Percentiles rank a stretch among this genome's conserved stretches.
These are phyloP conservation scores for Catocala sponsa DNA, from an alignment of 2,888 invertebrate genomes.

Conservation along the genomic window DNA sequence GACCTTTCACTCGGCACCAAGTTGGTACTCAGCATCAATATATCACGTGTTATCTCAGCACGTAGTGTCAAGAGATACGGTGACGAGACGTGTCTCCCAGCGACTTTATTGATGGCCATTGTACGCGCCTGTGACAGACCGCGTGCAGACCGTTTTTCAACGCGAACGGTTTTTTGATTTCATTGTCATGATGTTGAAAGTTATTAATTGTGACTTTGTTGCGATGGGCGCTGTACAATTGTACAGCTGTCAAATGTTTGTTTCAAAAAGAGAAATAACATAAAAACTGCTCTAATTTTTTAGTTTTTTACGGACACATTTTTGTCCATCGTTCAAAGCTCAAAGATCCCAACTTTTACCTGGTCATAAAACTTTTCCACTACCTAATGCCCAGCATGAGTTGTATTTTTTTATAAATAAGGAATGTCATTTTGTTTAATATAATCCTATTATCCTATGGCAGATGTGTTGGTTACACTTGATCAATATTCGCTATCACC, in stretches of 20 bases:
- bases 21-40: conserved; percentile 37
- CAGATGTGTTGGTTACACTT: no score
- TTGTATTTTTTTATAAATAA: no score
- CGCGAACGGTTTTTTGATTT: conserved; percentile 34
- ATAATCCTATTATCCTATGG: no score
- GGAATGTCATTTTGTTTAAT: no score
- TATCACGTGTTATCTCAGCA: conserved; percentile 46
- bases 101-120: conserved; percentile 54
- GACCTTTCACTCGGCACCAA: conserved; percentile 17
- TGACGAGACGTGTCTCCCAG: conserved; percentile 28
- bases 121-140: conserved; percentile 33
- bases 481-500: no score
- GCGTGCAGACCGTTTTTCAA: conserved; percentile 28
- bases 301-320: neutral
- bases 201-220: conserved; percentile 27
- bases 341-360: no score
- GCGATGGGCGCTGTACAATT: conserved; percentile 4
- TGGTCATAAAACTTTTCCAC: no score
- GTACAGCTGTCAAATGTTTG: conserved; percentile 2
- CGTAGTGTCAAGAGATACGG: conserved; percentile 41
- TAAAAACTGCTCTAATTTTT: neutral
- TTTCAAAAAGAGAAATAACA: conserved; percentile 1
- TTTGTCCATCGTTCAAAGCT: neutral
- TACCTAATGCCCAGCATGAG: no score
- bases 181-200: conserved; percentile 20